Percentiles rank a stretch among this genome's conserved stretches.
Evolutionary conservation across 2,113 vertebrate species (phyloP).

Genomic region (Vulpes vulpes): DNA sequence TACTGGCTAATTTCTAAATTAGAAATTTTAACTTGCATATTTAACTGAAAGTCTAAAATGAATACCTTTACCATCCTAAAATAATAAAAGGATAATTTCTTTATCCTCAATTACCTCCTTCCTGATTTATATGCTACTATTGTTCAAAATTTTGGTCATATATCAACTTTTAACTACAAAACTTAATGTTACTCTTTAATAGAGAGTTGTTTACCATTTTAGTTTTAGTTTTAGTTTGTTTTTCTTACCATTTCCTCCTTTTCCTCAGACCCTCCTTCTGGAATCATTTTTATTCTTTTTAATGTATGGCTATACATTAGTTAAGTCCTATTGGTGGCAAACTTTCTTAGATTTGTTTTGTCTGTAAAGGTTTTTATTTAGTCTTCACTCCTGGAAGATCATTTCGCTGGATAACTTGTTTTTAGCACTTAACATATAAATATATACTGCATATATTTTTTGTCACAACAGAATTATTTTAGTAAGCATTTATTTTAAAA

Average conservation of each 20-base stretch:
- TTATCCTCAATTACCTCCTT: constrained; percentile 9
- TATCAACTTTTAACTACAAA: neutral
- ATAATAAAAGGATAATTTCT: neutral
- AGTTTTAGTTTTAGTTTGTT: constrained; percentile 12
- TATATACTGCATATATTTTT: neutral
- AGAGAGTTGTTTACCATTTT: neutral
- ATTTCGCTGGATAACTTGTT: neutral
- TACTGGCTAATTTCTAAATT: neutral
- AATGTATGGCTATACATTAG: neutral
- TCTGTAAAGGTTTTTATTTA: neutral
- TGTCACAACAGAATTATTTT: neutral
- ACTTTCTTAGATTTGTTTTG: neutral
- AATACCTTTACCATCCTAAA: constrained; percentile 16
- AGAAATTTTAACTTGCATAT: constrained; percentile 47
- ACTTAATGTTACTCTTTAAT: neutral
- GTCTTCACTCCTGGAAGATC: constrained; percentile 24
- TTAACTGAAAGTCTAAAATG: constrained; percentile 43
- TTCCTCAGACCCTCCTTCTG: neutral
- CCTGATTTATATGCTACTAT: neutral
- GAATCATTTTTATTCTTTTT: constrained; percentile 14
- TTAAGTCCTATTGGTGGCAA: neutral
- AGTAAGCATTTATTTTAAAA: neutral
- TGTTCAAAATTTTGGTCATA: neutral
- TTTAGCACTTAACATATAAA: neutral
- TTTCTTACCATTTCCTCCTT: constrained; percentile 7